Percentiles rank a stretch among this genome's conserved stretches.
Conservation (phyloP, 2,888 invertebrate genomes). For the Lochmaea capreae region DNA sequence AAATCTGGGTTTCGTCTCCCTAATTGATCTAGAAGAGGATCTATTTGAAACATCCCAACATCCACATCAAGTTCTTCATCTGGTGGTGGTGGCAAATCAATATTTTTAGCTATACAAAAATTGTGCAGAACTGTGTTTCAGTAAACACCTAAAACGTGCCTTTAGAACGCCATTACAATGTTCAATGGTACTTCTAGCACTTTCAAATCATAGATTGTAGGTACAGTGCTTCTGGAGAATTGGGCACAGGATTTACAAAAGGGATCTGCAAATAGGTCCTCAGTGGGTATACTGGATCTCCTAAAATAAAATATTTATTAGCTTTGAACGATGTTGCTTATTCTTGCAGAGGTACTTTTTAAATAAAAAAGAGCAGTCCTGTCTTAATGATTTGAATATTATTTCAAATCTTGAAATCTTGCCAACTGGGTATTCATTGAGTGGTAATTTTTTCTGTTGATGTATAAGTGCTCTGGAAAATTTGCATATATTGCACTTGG, state of each 20-base stretch:
- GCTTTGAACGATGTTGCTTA: no score
- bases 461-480: no score
- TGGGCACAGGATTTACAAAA: conserved; percentile 11
- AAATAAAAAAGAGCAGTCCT: no score
- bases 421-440: neutral
- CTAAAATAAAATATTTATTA: no score
- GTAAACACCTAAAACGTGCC: no score
- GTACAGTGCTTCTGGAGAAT: conserved; percentile 8
- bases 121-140: no score
- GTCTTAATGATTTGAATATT: no score
- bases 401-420: no score
- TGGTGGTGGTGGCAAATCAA: conserved; percentile 8
- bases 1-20: conserved; percentile 17
- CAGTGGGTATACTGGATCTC: neutral
- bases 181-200: conserved; percentile 10
- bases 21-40: conserved; percentile 5
- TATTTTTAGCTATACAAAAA: conserved; percentile 12
- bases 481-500: no score
- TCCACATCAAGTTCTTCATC: conserved; percentile 12
- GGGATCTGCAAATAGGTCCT: conserved; percentile 9
- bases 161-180: neutral
- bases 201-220: conserved; percentile 10
- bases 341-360: no score
- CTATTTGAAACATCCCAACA: conserved; percentile 18
- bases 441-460: no score